phyloP scores from a whole-genome alignment of 2,888 invertebrate genomes.

The Romanomermis culicivorax region DNA sequence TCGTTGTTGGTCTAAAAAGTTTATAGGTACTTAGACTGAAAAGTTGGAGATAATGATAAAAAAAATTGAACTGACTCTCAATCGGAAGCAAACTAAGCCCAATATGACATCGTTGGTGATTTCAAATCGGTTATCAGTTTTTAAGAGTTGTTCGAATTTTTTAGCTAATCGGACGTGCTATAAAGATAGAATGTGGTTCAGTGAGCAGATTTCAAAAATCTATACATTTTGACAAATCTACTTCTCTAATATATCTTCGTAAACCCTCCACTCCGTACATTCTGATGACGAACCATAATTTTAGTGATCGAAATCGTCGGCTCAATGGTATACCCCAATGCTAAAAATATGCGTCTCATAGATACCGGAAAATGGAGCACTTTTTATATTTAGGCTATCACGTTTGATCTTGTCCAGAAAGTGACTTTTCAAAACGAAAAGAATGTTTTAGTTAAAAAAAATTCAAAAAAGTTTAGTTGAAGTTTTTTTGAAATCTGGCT shows the following conservation, averaged over 20 bases:
- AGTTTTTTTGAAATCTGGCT: no score
- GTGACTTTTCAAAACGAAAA: no score
- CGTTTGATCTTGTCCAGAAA: no score
- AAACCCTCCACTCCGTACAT: slow-evolving; percentile 79
- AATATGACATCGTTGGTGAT: slow-evolving; percentile 25
- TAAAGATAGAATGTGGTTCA: background rate
- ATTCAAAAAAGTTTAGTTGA: no score
- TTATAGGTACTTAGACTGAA: background rate
- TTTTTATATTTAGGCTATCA: no score
- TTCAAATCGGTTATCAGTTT: slow-evolving; percentile 24
- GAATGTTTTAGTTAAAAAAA: no score
- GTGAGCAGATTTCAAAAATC: background rate
- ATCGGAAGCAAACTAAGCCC: slow-evolving; percentile 28
- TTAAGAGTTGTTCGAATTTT: slow-evolving; percentile 23
- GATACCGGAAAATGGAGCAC: no score
- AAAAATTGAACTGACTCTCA: no score
- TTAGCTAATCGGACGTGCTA: slow-evolving; percentile 27
- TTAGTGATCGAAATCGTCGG: slow-evolving; percentile 75
- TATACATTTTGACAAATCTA: slow-evolving; percentile 15
- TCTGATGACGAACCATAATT: slow-evolving; percentile 88
- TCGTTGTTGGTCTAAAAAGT: slow-evolving; percentile 40
- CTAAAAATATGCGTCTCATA: slow-evolving; percentile 32
- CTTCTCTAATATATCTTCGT: slow-evolving; percentile 68
- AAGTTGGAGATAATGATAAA: no score
- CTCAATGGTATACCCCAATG: slow-evolving; percentile 96